Conservation (phyloP, 2,113 vertebrate species). For the Hepsetus odoe region DNA sequence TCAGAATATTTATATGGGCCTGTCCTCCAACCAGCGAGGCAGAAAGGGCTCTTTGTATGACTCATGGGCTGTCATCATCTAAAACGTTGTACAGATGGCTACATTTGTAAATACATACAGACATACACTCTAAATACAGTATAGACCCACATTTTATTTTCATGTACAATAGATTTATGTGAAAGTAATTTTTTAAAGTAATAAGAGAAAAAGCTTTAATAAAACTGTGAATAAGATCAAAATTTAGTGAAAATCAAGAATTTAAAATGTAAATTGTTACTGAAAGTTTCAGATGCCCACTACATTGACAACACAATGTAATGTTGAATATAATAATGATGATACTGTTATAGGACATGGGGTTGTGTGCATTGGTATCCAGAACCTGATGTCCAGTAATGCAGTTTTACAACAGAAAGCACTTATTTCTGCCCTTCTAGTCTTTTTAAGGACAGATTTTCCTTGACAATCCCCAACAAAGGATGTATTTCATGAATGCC, state of each 20-base stretch:
- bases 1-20: conserved; percentile 43
- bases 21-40: conserved; percentile 16
- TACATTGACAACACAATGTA: conserved; percentile 51
- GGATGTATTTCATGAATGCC: conserved; percentile 65
- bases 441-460: conserved; percentile 73
- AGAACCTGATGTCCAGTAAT: conserved; percentile 51
- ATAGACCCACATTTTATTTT: conserved; percentile 77
- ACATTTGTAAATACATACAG: conserved; percentile 59
- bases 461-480: conserved; percentile 86
- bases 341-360: conserved; percentile 51
- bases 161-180: conserved; percentile 76
- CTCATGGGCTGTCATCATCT: conserved; percentile 44
- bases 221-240: conserved; percentile 78
- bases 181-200: conserved; percentile 71
- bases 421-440: conserved; percentile 78
- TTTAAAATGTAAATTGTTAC: conserved; percentile 48
- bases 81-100: conserved; percentile 47
- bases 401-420: conserved; percentile 81
- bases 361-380: conserved; percentile 63
- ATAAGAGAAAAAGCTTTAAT: conserved; percentile 79
- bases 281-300: conserved; percentile 53
- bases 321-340: conserved; percentile 68
- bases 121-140: conserved; percentile 55
- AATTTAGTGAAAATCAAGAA: conserved; percentile 56
- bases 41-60: conserved; percentile 46